Conservation (phyloP, 2,113 vertebrate species). For the Protobothrops mucrosquamatus region DNA sequence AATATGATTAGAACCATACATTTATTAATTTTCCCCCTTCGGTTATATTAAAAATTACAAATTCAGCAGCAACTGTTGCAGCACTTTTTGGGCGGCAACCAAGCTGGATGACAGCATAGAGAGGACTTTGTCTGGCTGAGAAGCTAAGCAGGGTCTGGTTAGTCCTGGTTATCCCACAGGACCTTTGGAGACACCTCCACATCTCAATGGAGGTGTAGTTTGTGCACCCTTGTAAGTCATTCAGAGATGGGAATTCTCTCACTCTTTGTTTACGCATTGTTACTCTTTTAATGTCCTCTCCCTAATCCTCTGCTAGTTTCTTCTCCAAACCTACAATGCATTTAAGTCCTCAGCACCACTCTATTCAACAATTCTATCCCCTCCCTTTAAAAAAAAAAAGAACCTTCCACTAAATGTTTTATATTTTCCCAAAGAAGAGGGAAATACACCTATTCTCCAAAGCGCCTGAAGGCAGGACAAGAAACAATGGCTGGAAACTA, state of each 20-base stretch:
- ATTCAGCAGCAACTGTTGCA: neutral
- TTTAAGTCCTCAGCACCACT: neutral
- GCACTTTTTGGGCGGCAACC: neutral
- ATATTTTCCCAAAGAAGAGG: neutral
- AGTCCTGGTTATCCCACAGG: neutral
- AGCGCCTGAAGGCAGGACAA: neutral
- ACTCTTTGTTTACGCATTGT: neutral
- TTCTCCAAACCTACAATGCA: neutral
- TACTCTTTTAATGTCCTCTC: neutral
- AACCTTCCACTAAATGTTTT: neutral
- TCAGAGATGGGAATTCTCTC: neutral
- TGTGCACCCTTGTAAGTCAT: neutral
- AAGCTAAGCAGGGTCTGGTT: neutral
- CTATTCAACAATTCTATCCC: neutral
- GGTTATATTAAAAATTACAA: neutral
- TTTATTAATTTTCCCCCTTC: neutral
- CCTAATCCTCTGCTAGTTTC: neutral
- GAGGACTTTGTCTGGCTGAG: neutral
- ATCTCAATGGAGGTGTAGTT: neutral
- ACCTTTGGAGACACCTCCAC: neutral
- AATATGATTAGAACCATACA: neutral
- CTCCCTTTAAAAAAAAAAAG: neutral
- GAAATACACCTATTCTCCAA: neutral
- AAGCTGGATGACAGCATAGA: neutral
- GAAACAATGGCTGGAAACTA: too few species aligned